Evolutionary conservation across 2,888 invertebrate species (phyloP).

Genomic region (Lasioglossum malachurum): DNA sequence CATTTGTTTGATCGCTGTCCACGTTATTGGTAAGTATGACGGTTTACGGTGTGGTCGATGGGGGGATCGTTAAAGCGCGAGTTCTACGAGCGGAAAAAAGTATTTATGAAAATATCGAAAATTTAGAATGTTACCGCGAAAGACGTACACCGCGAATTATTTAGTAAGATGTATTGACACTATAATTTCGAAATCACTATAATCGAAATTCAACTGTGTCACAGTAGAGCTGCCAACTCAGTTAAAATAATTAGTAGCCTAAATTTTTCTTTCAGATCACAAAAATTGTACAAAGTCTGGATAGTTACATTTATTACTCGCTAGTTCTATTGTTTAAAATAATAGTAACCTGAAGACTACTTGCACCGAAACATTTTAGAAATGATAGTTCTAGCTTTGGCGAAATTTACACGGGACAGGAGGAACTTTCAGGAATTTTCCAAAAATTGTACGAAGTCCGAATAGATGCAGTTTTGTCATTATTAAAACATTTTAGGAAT

Average conservation of each 20-base stretch:
- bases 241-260: background rate
- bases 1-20: background rate
- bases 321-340: background rate
- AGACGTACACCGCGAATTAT: background rate
- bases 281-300: background rate
- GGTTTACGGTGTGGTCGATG: background rate
- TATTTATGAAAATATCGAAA: background rate
- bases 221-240: background rate
- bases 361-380: background rate
- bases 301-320: background rate
- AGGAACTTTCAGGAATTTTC: background rate
- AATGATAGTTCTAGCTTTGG: background rate
- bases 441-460: no score
- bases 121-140: background rate
- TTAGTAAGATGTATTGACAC: background rate
- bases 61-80: background rate
- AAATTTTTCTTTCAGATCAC: background rate
- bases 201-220: background rate
- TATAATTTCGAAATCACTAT: background rate
- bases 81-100: background rate
- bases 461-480: no score
- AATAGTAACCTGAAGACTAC: background rate
- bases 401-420: background rate
- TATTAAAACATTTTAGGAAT: background rate
- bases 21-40: slow-evolving; percentile 39